A percentile compares a stretch with the other conserved stretches of the same genome.
Evolutionary conservation across 2,888 invertebrate species (phyloP).

Genomic region (Ectemnius continuus): DNA sequence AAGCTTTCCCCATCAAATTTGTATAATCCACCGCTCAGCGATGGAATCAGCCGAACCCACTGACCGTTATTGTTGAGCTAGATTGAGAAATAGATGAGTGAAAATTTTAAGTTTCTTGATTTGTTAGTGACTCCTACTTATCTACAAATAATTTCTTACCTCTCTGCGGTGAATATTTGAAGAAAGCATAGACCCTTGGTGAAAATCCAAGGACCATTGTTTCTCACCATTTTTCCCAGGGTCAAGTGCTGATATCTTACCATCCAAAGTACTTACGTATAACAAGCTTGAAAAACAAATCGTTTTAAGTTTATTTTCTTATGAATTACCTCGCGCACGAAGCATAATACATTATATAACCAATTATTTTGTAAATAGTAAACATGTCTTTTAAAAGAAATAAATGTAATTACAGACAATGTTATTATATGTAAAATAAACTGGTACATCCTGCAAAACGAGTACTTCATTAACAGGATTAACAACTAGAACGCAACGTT

Average conservation of each 20-base stretch:
- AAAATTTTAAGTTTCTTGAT: slow-evolving; percentile 9
- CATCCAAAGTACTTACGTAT: slow-evolving; percentile 94
- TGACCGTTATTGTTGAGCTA: slow-evolving; percentile 90
- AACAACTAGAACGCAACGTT: too few species aligned
- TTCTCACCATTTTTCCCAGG: slow-evolving; percentile 83
- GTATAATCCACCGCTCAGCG: slow-evolving; percentile 93
- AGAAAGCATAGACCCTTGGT: slow-evolving; percentile 87
- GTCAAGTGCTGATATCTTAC: slow-evolving; percentile 90
- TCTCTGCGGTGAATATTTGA: slow-evolving; percentile 94
- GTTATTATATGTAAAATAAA: background rate
- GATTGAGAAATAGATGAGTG: background rate
- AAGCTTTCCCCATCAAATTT: slow-evolving; percentile 93
- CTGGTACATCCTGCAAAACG: too few species aligned
- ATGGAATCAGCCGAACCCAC: slow-evolving; percentile 94
- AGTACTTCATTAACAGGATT: too few species aligned
- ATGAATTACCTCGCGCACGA: background rate
- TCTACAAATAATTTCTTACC: slow-evolving; percentile 78
- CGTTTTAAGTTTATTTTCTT: background rate
- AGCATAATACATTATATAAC: too few species aligned
- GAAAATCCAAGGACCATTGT: slow-evolving; percentile 89
- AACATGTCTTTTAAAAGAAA: background rate
- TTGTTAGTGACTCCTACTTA: background rate
- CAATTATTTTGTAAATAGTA: too few species aligned
- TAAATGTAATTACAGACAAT: background rate
- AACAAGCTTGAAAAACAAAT: slow-evolving; percentile 81